phyloP scores from a whole-genome alignment of 2,113 vertebrate genomes.

The Cisticola juncidis region DNA sequence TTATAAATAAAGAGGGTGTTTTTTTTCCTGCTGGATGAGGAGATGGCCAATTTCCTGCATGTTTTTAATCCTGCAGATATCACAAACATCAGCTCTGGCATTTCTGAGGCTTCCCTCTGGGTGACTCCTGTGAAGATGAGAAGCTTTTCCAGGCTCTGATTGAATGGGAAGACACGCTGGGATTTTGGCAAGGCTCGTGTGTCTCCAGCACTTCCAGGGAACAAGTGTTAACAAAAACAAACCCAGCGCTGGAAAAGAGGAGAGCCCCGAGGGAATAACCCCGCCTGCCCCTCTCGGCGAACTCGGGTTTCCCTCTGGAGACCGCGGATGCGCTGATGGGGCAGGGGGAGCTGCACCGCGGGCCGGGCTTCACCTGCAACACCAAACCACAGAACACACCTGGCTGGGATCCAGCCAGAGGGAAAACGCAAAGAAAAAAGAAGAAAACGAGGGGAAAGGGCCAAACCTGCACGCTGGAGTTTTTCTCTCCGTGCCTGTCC shows the following conservation, averaged over 20 bases:
- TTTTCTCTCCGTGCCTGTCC: too few species aligned
- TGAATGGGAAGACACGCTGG: constrained; percentile 36
- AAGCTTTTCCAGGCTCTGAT: not conserved
- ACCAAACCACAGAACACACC: accelerated
- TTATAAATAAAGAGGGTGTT: not conserved
- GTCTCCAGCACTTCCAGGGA: not conserved
- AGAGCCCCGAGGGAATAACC: not conserved
- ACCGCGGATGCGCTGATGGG: not conserved
- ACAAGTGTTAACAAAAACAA: constrained; percentile 1
- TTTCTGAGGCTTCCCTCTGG: constrained; percentile 21
- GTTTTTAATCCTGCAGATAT: constrained; percentile 18
- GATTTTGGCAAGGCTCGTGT: constrained; percentile 4
- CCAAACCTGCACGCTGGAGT: not conserved
- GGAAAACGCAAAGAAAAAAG: accelerated
- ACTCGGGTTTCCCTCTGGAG: not conserved
- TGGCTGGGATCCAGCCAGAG: not conserved
- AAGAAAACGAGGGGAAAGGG: accelerated
- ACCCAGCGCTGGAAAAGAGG: not conserved
- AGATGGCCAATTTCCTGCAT: not conserved
- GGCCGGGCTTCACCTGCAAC: not conserved
- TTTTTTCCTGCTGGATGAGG: not conserved
- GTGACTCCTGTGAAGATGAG: constrained; percentile 30
- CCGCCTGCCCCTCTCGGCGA: accelerated
- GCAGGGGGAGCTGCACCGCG: not conserved
- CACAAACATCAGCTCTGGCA: not conserved